Evolutionary conservation across 1,140 invertebrate genomes (phyloP).

Genomic region (Chymomyza costata): DNA sequence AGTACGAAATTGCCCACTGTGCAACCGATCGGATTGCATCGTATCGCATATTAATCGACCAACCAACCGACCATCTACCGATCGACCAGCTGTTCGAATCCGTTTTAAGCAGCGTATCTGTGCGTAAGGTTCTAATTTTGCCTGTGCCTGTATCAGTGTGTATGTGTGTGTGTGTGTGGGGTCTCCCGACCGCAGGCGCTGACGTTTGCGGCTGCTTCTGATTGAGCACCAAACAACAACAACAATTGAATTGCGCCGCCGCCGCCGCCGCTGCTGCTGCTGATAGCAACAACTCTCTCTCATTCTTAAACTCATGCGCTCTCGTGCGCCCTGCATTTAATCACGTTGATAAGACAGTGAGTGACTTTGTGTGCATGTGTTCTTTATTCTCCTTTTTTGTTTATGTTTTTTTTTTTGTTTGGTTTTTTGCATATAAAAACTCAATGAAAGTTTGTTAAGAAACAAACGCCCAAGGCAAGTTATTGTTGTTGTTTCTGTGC

Average conservation of each 20-base stretch:
- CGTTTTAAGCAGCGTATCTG: constrained; percentile 58
- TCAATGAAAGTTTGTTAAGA: constrained; percentile 66
- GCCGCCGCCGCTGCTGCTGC: too few relatives aligned
- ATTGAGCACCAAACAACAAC: too few relatives aligned
- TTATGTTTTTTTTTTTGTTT: constrained; percentile 5
- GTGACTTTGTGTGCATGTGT: constrained; percentile 16
- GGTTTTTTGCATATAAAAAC: constrained; percentile 54
- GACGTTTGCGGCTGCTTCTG: constrained; percentile 11
- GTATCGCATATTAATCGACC: constrained; percentile 7
- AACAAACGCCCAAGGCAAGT: constrained; percentile 61
- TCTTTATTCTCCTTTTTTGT: constrained; percentile 2
- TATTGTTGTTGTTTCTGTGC: constrained; percentile 40
- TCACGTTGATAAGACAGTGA: constrained; percentile 5
- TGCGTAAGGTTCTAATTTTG: constrained; percentile 45
- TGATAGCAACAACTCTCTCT: not conserved
- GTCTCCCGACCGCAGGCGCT: constrained; percentile 34
- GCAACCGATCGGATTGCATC: constrained; percentile 34
- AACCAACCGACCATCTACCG: constrained; percentile 17
- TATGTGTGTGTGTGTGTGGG: constrained; percentile 23
- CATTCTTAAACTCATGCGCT: not conserved
- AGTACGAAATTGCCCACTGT: constrained; percentile 37
- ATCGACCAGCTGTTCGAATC: constrained; percentile 63
- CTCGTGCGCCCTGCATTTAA: constrained; percentile 7
- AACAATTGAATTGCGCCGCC: too few relatives aligned
- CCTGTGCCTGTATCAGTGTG: constrained; percentile 1